Base-by-base conservation (phyloP, 2,888 invertebrate genomes). In the Allacma fusca region DNA sequence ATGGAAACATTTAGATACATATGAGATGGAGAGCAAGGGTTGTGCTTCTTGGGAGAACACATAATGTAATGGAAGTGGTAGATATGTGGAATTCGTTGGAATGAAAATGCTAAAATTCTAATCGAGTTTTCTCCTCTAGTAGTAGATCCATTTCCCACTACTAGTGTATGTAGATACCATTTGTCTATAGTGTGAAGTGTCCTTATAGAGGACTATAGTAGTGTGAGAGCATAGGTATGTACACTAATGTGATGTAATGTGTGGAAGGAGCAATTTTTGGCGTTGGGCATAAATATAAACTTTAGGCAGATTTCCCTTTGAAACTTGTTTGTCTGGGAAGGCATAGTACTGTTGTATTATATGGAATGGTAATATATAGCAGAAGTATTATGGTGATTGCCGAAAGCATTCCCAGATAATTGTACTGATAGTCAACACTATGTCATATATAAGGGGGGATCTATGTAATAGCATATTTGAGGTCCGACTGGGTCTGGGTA, bases 101-200 rank as follows among this genome's bases (percentile, higher is more conserved):
- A 70, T 70, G 70, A 70, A 70, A 44, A 70, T 70, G 70, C 24
- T 70, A 50, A 50, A 70, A 70, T 70, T 70, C 50, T 70, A 70
- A 70, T 70, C 70, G 70, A 70, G 50, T 70, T 70, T 70, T n/a
- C 43, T 50, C n/a, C 67, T 40, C 40, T 40, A 13, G 34, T 34
- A 34, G 34, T 34, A 4, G 5, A 7, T 7, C 34, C 9, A 9
- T 34, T n/a, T 16, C 16, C 7, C 19, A 5, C 4, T 5, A 19
- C 19, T 16, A 2, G 50, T 16, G 16, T 50, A 50, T 50, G 5
- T 50, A 50, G 50, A 50, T 5, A 12, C 2, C 34, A 34, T 34
- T 34, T 34, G 4, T 34, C 9, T 34, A 9, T 34, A 34, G 34
- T 34, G 9, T 9, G 34, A 7, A 34, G 9, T 34, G 9, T 34